Evolutionary conservation across 1,140 invertebrate species (phyloP).

Genomic region (Panulirus ornatus): DNA sequence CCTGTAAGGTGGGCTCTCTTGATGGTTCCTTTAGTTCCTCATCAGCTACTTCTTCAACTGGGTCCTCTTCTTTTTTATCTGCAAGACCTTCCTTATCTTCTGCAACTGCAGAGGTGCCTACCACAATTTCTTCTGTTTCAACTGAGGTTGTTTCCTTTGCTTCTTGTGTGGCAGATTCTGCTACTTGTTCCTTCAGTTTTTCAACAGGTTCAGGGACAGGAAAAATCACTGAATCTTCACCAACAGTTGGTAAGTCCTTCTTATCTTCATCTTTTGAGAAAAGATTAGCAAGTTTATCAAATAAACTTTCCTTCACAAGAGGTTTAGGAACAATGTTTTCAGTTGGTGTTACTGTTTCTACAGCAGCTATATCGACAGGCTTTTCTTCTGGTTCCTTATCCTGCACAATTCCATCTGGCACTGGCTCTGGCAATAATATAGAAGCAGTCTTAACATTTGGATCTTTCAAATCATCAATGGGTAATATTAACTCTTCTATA

Average conservation of each 20-base stretch:
- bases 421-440: too few species aligned
- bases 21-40: too few species aligned
- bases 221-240: too few species aligned
- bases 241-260: neutral
- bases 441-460: too few species aligned
- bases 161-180: neutral
- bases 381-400: neutral
- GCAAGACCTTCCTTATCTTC: neutral
- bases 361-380: neutral
- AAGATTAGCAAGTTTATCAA: conserved; percentile 5
- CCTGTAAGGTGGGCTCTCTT: too few species aligned
- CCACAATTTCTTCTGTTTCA: too few species aligned
- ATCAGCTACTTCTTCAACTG: neutral
- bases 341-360: neutral
- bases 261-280: conserved; percentile 23
- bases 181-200: too few species aligned
- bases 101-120: neutral
- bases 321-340: too few species aligned
- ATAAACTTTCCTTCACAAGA: neutral
- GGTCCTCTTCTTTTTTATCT: neutral
- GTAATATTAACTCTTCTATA: too few species aligned
- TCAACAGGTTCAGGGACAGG: too few species aligned
- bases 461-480: too few species aligned
- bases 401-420: neutral
- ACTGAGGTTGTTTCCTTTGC: neutral